phyloP scores from a whole-genome alignment of 2,113 vertebrate genomes.

The Salminus brasiliensis region DNA sequence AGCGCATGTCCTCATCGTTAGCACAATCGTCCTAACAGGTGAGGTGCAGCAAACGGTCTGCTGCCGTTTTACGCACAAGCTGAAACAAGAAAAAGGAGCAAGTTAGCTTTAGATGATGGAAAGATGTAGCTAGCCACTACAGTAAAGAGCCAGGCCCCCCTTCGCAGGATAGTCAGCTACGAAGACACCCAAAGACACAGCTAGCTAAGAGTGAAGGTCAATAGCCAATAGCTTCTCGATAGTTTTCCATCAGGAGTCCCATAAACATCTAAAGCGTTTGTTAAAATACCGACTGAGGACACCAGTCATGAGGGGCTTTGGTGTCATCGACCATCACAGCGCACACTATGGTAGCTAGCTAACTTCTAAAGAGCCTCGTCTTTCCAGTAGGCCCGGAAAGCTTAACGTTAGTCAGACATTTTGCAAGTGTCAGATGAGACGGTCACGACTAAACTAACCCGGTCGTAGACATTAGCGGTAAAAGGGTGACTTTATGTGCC shows the following conservation, averaged over 20 bases:
- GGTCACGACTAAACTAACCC: background rate
- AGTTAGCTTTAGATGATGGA: too few species aligned
- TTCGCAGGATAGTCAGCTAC: background rate
- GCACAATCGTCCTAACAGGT: too few species aligned
- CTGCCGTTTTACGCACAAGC: too few species aligned
- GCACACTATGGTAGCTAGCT: background rate
- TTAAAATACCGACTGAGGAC: background rate
- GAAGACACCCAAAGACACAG: background rate
- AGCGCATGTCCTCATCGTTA: too few species aligned
- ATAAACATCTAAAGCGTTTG: background rate
- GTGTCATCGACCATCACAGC: background rate
- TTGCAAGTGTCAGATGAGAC: conserved; percentile 43
- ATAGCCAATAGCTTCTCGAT: background rate
- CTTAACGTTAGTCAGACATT: conserved; percentile 62
- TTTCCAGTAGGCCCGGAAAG: conserved; percentile 8
- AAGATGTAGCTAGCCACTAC: background rate
- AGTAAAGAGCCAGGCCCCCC: background rate
- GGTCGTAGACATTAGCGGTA: background rate
- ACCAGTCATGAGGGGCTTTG: background rate
- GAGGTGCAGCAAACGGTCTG: too few species aligned
- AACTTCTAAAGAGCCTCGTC: background rate
- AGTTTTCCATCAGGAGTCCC: background rate
- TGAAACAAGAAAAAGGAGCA: background rate
- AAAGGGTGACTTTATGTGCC: background rate
- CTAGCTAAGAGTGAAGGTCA: conserved; percentile 38